Evolutionary conservation across 2,888 invertebrate species (phyloP).

Genomic region (Dichetophora obliterata): DNA sequence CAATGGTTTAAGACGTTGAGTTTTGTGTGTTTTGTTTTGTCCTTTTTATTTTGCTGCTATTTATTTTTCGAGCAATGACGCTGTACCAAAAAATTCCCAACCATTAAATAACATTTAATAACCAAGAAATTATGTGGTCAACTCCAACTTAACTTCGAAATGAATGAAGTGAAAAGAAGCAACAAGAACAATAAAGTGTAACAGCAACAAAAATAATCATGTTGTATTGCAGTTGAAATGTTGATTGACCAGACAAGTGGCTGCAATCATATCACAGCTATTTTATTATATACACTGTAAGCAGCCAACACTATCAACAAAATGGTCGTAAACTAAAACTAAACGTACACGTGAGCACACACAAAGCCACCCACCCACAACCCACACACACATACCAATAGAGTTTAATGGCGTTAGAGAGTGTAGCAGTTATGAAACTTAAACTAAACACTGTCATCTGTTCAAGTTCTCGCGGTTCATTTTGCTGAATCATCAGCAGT

Average conservation of each 20-base stretch:
- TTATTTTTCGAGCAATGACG: no score
- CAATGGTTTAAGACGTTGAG: no score
- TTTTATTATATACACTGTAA: background rate
- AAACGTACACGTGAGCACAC: background rate
- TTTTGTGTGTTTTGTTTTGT: no score
- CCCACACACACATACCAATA: background rate
- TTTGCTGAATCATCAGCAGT: background rate
- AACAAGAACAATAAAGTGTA: no score
- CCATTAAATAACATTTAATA: no score
- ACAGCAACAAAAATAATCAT: background rate
- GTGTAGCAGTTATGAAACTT: background rate
- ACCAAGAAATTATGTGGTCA: no score
- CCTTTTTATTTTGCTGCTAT: no score
- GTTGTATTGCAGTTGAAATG: slow-evolving; percentile 1
- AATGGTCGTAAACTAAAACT: background rate
- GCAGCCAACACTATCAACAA: background rate
- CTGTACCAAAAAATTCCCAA: no score
- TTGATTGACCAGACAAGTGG: slow-evolving; percentile 36
- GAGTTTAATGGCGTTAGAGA: background rate
- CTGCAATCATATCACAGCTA: slow-evolving; percentile 16
- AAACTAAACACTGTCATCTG: slow-evolving; percentile 5
- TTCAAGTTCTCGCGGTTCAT: slow-evolving; percentile 8
- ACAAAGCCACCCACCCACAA: background rate
- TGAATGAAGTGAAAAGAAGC: no score
- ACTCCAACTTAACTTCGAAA: no score